These are phyloP conservation scores for Adineta ricciae DNA, from an alignment of 2,888 invertebrate genomes.

Conservation along the genomic window DNA sequence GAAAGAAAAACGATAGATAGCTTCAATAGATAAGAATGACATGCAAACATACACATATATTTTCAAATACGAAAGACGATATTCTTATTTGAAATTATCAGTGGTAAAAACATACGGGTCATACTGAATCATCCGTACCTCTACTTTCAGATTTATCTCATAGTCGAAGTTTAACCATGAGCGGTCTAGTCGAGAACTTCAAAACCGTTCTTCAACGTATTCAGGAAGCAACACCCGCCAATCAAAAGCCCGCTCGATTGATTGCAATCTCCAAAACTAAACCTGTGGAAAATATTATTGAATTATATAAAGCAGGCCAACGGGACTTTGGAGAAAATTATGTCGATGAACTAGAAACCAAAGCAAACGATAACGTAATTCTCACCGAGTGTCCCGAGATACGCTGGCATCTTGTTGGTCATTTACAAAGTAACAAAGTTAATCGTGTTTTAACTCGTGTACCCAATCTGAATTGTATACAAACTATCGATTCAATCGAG, in stretches of 20 bases:
- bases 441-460: conserved; percentile 44
- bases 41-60: background rate
- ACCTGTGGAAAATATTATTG: conserved; percentile 64
- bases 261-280: conserved; percentile 92
- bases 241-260: conserved; percentile 51
- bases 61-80: background rate
- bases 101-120: background rate
- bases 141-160: background rate
- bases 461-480: conserved; percentile 71
- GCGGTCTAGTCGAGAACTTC: background rate
- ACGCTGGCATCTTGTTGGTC: conserved; percentile 90
- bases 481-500: conserved; percentile 77
- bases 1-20: background rate
- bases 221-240: background rate
- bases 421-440: conserved; percentile 75
- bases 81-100: too few relatives aligned
- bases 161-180: background rate
- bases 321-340: conserved; percentile 94
- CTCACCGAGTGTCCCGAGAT: conserved; percentile 33
- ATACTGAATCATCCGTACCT: background rate
- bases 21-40: background rate
- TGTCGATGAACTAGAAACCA: conserved; percentile 61
- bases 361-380: conserved; percentile 51
- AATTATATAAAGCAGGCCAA: conserved; percentile 77
- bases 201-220: conserved; percentile 2